These are phyloP conservation scores for Drepana falcataria DNA, from an alignment of 2,888 invertebrate genomes.

Conservation along the genomic window DNA sequence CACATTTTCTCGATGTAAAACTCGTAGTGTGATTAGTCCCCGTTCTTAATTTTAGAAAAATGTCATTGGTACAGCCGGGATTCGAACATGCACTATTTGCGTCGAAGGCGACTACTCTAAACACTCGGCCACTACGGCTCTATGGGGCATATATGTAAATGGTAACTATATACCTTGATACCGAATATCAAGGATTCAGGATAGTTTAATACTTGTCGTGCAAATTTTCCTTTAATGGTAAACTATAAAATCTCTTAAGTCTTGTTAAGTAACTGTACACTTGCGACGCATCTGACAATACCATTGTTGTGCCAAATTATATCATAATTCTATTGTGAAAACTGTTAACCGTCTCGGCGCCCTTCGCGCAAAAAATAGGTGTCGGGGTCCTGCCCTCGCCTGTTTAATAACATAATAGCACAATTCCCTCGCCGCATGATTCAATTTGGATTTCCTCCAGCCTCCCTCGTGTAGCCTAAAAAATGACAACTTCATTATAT, in stretches of 20 bases:
- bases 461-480: conserved; percentile 74
- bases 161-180: no score
- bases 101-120: no score
- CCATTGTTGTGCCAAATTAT: conserved; percentile 73
- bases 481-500: conserved; percentile 80
- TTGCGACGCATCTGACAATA: conserved; percentile 22
- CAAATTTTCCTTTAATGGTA: neutral
- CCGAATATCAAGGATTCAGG: no score
- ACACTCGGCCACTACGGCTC: no score
- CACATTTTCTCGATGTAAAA: no score
- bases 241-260: conserved; percentile 8
- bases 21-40: no score
- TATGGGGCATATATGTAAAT: no score
- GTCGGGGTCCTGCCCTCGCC: conserved; percentile 78
- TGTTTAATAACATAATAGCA: conserved; percentile 84
- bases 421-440: conserved; percentile 83
- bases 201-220: no score
- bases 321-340: conserved; percentile 78
- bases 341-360: conserved; percentile 75
- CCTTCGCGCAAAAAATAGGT: conserved; percentile 70
- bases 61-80: no score
- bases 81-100: no score
- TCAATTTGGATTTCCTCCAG: conserved; percentile 83
- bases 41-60: no score
- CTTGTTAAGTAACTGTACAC: conserved; percentile 13